Conservation (phyloP, 2,797 vertebrate species). For the Anguilla anguilla region DNA sequence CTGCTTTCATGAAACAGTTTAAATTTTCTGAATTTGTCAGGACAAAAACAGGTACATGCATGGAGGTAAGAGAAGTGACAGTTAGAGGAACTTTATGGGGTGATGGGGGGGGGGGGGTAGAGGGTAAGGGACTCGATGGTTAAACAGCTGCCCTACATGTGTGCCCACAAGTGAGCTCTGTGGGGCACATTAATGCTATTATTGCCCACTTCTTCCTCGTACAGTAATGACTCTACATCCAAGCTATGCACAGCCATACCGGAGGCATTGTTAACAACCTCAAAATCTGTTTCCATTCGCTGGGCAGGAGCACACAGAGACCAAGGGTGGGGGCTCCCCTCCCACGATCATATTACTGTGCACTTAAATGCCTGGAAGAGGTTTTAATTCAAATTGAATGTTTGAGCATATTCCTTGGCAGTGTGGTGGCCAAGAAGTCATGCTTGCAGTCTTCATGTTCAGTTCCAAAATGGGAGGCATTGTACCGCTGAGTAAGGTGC, state of each 20-base stretch:
- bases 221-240: neutral
- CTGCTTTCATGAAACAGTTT: neutral
- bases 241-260: neutral
- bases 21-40: neutral
- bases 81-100: neutral
- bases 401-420: neutral
- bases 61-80: neutral
- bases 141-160: neutral
- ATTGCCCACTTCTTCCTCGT: neutral
- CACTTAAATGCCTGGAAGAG: neutral
- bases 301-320: neutral
- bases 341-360: conserved; percentile 6
- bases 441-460: neutral
- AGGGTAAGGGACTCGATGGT: neutral
- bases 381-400: neutral
- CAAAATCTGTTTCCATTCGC: neutral
- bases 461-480: neutral
- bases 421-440: neutral
- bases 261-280: neutral
- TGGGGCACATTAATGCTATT: neutral
- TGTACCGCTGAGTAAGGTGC: neutral
- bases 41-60: neutral
- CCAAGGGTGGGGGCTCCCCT: neutral
- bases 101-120: neutral
- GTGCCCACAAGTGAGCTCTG: neutral